Conservation (phyloP, 2,113 vertebrate genomes). For the Phodopus roborovskii region DNA sequence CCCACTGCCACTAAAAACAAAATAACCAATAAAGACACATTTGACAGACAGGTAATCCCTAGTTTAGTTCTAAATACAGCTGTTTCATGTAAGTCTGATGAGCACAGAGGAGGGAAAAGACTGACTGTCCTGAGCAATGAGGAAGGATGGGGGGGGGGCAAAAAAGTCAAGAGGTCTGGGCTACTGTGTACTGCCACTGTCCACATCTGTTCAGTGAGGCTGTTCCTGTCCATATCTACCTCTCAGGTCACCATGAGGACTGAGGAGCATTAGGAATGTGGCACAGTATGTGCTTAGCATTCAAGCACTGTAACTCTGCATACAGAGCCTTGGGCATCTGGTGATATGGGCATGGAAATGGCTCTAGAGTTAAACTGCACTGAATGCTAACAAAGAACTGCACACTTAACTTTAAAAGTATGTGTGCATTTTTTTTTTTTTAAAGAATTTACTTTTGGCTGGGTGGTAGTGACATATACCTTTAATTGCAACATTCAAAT, state of each 20-base stretch:
- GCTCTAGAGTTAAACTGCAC: not conserved
- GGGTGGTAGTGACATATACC: not conserved
- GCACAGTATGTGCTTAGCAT: not conserved
- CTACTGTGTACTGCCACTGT: not conserved
- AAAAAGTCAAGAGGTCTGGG: not conserved
- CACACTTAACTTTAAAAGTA: not conserved
- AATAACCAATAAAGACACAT: not conserved
- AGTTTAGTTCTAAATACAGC: not conserved
- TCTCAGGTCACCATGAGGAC: not conserved
- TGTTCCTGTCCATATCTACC: not conserved
- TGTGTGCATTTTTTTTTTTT: not conserved
- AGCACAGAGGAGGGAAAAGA: not conserved
- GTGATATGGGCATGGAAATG: not conserved
- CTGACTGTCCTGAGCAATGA: not conserved
- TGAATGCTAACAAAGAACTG: not conserved
- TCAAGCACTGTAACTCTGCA: not conserved
- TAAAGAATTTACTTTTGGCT: not conserved
- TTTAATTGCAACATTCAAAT: not conserved
- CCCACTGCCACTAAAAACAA: not conserved
- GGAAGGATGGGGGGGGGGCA: not conserved
- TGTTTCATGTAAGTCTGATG: not conserved
- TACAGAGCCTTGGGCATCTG: not conserved
- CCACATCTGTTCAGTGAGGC: not conserved
- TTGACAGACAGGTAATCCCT: not conserved
- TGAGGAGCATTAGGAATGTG: not conserved